Conservation (phyloP, 2,888 invertebrate genomes). For the Phaedon cochleariae region DNA sequence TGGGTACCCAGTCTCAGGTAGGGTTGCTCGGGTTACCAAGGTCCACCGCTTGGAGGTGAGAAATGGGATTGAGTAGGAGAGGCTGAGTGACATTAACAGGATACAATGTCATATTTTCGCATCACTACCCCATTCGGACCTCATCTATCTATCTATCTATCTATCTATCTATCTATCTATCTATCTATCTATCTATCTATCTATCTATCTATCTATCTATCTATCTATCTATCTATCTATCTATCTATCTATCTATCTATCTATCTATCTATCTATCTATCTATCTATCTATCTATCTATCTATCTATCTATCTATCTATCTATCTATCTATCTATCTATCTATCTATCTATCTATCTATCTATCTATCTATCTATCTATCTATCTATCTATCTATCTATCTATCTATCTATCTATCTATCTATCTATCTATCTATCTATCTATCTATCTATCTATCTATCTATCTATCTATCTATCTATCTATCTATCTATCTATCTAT, state of each 20-base stretch:
- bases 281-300: background rate
- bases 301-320: background rate
- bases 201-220: background rate
- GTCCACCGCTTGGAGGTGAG: too few relatives aligned
- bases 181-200: background rate
- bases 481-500: background rate
- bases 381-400: background rate
- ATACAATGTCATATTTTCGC: too few relatives aligned
- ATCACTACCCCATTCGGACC: too few relatives aligned
- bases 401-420: background rate
- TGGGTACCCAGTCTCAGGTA: too few relatives aligned
- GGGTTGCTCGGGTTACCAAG: too few relatives aligned
- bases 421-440: background rate
- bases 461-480: background rate
- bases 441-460: background rate
- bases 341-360: background rate
- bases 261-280: background rate
- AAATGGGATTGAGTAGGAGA: too few relatives aligned
- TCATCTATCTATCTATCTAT: background rate
- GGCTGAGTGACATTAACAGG: too few relatives aligned
- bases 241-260: background rate
- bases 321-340: background rate
- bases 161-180: conserved; percentile 3
- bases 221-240: background rate
- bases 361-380: background rate